Conservation (phyloP, 2,888 invertebrate species). For the Argyresthia goedartella region DNA sequence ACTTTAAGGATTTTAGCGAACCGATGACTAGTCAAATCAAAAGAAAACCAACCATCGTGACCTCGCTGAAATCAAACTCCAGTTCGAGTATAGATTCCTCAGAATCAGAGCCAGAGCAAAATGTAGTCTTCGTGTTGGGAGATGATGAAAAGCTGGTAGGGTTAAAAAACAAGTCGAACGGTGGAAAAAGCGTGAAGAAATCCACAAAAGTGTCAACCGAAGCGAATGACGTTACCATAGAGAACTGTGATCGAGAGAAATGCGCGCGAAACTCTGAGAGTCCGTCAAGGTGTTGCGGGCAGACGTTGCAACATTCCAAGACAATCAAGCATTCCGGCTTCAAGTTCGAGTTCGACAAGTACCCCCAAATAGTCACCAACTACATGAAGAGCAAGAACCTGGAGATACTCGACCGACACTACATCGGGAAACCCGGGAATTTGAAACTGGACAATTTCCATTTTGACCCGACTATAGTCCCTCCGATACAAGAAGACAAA, state of each 20-base stretch:
- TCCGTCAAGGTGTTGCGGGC: conserved; percentile 57
- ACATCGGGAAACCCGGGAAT: conserved; percentile 69
- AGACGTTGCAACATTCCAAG: conserved; percentile 70
- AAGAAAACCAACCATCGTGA: conserved; percentile 40
- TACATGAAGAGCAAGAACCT: conserved; percentile 83
- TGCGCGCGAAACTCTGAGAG: conserved; percentile 28
- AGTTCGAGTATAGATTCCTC: conserved; percentile 49
- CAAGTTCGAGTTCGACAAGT: conserved; percentile 81
- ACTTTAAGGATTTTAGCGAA: conserved; percentile 17
- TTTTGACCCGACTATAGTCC: conserved; percentile 59
- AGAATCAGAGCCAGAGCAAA: conserved; percentile 37
- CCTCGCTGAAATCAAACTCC: conserved; percentile 34
- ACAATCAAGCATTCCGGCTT: conserved; percentile 77
- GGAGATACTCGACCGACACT: conserved; percentile 72
- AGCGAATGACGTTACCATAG: conserved; percentile 15
- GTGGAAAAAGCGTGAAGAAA: conserved; percentile 50
- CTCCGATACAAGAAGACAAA: conserved; percentile 54
- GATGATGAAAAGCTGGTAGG: conserved; percentile 78
- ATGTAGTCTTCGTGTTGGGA: conserved; percentile 78
- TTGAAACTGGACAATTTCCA: conserved; percentile 65
- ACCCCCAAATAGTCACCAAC: conserved; percentile 80
- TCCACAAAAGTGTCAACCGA: conserved; percentile 39
- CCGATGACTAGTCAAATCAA: conserved; percentile 29
- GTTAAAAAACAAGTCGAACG: conserved; percentile 67
- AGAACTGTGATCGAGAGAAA: conserved; percentile 25